Evolutionary conservation across 2,888 invertebrate species (phyloP).

Genomic region (Eupithecia pulchellata): DNA sequence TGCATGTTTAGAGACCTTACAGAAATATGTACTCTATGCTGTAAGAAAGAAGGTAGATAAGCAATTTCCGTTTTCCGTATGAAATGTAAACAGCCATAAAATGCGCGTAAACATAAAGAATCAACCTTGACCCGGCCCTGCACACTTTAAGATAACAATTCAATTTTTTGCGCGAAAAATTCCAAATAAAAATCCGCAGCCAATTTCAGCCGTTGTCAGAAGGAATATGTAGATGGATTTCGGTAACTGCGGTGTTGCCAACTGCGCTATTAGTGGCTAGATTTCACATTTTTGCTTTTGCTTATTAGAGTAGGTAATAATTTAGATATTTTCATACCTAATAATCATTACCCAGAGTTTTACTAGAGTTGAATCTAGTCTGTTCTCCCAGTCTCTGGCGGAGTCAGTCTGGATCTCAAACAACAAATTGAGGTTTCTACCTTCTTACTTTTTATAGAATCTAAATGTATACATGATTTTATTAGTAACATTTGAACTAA

Average conservation of each 20-base stretch:
- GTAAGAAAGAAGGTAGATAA: neutral
- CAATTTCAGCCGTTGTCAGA: slow-evolving; percentile 64
- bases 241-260: slow-evolving; percentile 37
- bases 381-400: neutral
- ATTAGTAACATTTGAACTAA: neutral
- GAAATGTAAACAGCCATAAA: slow-evolving; percentile 22
- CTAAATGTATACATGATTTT: neutral
- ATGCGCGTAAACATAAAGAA: slow-evolving; percentile 25
- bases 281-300: neutral
- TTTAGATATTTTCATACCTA: neutral
- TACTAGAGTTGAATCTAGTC: neutral
- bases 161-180: slow-evolving; percentile 54
- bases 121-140: slow-evolving; percentile 34
- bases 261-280: slow-evolving; percentile 4
- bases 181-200: slow-evolving; percentile 58
- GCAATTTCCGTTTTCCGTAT: slow-evolving; percentile 6
- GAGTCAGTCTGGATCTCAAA: neutral
- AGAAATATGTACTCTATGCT: neutral
- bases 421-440: neutral
- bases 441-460: neutral
- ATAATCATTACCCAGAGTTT: neutral
- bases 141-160: slow-evolving; percentile 47
- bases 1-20: neutral
- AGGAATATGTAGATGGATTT: slow-evolving; percentile 67
- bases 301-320: neutral